phyloP scores from a whole-genome alignment of 2,797 vertebrate species.

The Coracias cyanogaster region DNA sequence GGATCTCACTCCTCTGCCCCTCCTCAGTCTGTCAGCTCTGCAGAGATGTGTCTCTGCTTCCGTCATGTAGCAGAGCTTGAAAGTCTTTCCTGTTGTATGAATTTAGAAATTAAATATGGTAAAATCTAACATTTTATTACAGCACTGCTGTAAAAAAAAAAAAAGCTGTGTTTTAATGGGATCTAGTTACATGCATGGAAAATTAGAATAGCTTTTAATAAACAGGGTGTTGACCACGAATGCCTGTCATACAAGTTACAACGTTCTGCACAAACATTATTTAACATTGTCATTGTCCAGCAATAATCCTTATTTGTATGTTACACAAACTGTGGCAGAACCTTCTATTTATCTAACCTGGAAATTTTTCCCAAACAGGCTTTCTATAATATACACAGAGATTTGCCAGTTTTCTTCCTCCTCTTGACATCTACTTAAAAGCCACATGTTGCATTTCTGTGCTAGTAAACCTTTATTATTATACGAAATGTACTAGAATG shows the following conservation, averaged over 20 bases:
- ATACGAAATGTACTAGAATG: constrained; percentile 24
- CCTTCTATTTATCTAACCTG: constrained; percentile 38
- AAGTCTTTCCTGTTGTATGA: neutral
- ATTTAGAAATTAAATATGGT: neutral
- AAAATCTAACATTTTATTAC: neutral
- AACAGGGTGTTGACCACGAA: neutral
- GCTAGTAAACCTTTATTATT: constrained; percentile 37
- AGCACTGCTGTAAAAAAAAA: neutral
- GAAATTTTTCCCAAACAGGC: neutral
- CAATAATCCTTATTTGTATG: neutral
- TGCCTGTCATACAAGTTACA: neutral
- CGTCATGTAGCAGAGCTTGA: neutral
- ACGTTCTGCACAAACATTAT: neutral
- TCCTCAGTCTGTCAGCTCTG: neutral
- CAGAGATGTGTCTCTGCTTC: neutral
- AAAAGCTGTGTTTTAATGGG: neutral
- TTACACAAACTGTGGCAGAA: neutral
- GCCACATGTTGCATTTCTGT: neutral
- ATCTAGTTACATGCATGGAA: neutral
- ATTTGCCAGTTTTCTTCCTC: neutral
- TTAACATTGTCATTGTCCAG: neutral
- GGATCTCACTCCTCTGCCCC: neutral
- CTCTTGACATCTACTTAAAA: neutral
- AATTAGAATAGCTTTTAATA: constrained; percentile 8
- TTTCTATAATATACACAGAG: neutral